A percentile compares a stretch with the other conserved stretches of the same genome.
These are phyloP conservation scores for Dryas iulia DNA, from an alignment of 1,140 invertebrate species.

Conservation along the genomic window DNA sequence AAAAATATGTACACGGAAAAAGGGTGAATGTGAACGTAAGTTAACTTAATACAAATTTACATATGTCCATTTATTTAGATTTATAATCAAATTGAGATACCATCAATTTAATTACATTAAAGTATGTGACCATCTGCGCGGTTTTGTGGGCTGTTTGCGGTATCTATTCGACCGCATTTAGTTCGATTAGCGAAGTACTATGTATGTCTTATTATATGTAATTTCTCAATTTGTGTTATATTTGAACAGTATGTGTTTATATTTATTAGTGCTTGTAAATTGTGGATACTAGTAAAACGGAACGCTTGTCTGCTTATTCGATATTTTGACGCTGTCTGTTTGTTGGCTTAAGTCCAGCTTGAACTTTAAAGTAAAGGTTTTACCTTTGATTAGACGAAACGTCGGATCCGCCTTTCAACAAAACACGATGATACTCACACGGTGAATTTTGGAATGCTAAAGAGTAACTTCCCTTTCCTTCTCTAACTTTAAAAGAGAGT, in stretches of 20 bases:
- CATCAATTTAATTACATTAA: slow-evolving; percentile 30
- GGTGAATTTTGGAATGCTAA: no score
- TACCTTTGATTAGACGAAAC: no score
- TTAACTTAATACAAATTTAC: background rate
- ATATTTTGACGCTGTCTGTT: no score
- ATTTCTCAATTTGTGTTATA: background rate
- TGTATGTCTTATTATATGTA: background rate
- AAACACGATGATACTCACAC: no score
- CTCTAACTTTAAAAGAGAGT: no score
- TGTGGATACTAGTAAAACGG: no score
- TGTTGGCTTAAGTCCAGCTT: background rate
- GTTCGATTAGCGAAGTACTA: background rate
- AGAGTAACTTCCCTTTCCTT: no score
- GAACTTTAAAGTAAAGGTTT: no score
- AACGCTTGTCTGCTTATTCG: no score
- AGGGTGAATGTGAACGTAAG: slow-evolving; percentile 5
- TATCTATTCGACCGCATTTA: slow-evolving; percentile 24
- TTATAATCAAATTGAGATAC: background rate
- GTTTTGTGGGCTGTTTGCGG: slow-evolving; percentile 26
- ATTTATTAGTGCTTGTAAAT: no score
- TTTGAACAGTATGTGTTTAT: no score
- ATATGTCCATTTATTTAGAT: background rate
- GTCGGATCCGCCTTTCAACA: no score
- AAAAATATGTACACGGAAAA: slow-evolving; percentile 20
- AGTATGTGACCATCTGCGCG: slow-evolving; percentile 23